phyloP scores from a whole-genome alignment of 2,113 vertebrate species.

The Boleophthalmus pectinirostris region DNA sequence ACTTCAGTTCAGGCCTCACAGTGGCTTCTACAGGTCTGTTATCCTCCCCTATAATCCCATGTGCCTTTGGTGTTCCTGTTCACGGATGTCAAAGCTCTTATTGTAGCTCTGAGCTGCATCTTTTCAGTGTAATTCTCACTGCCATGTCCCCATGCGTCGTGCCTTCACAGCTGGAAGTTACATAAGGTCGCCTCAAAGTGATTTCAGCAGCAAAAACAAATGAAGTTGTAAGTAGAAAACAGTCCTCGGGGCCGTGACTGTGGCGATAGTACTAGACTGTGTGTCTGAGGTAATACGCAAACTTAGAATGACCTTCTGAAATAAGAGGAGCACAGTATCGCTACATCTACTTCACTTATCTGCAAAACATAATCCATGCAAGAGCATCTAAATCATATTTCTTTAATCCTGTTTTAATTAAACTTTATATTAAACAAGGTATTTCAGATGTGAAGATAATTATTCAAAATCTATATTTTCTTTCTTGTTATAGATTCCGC shows the following conservation, averaged over 20 bases:
- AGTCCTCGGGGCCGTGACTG: not conserved
- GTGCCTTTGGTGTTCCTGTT: conserved; percentile 7
- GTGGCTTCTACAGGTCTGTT: conserved; percentile 10
- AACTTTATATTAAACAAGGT: not conserved
- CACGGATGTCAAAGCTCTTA: conserved; percentile 12
- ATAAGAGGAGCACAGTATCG: not conserved
- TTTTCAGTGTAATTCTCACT: conserved; percentile 17
- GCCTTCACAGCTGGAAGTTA: not conserved
- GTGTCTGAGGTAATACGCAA: not conserved
- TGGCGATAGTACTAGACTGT: not conserved
- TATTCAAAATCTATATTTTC: not conserved
- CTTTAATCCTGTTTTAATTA: conserved; percentile 3
- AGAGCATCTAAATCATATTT: not conserved
- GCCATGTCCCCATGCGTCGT: not conserved
- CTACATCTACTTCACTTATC: not conserved
- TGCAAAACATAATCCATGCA: conserved; percentile 1
- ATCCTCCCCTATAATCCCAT: not conserved
- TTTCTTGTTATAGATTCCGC: too few relatives aligned
- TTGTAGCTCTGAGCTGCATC: conserved; percentile 20
- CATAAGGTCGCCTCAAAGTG: not conserved
- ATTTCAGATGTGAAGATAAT: not conserved
- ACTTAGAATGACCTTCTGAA: not conserved
- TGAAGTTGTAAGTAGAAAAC: not conserved
- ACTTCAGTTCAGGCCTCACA: conserved; percentile 13
- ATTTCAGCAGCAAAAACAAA: conserved; percentile 10